A percentile compares a stretch with the other conserved stretches of the same genome.
phyloP scores from a whole-genome alignment of 1,140 invertebrate species.

The Dendrolimus kikuchii region DNA sequence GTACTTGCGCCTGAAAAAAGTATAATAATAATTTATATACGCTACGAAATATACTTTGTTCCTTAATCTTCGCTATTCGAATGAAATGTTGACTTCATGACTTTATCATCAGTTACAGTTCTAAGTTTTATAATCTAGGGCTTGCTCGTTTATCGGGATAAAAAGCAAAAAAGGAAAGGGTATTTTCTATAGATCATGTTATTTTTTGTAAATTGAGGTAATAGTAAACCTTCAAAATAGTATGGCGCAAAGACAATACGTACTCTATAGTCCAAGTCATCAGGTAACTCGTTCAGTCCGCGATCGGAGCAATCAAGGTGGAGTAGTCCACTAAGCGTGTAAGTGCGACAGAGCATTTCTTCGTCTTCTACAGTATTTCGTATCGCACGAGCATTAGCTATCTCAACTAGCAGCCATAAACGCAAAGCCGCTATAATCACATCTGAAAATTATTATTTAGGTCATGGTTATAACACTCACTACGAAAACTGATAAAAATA shows the following conservation, averaged over 20 bases:
- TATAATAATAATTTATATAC: constrained; percentile 6
- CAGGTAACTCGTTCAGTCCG: constrained; percentile 54
- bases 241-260: constrained; percentile 1
- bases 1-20: constrained; percentile 60
- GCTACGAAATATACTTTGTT: not conserved
- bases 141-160: too few relatives aligned
- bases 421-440: constrained; percentile 18
- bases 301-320: constrained; percentile 59
- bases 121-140: too few relatives aligned
- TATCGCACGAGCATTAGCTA: constrained; percentile 27
- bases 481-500: not conserved
- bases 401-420: constrained; percentile 34
- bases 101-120: too few relatives aligned
- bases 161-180: too few relatives aligned
- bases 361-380: constrained; percentile 22
- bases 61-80: too few relatives aligned
- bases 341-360: constrained; percentile 28
- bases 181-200: too few relatives aligned
- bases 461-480: constrained; percentile 2
- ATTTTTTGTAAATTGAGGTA: too few relatives aligned
- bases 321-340: constrained; percentile 23
- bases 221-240: too few relatives aligned
- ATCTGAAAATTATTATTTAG: constrained; percentile 20
- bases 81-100: too few relatives aligned
- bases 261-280: constrained; percentile 6